Conservation (phyloP, 2,113 vertebrate genomes). For the Psilopsiagon aymara region DNA sequence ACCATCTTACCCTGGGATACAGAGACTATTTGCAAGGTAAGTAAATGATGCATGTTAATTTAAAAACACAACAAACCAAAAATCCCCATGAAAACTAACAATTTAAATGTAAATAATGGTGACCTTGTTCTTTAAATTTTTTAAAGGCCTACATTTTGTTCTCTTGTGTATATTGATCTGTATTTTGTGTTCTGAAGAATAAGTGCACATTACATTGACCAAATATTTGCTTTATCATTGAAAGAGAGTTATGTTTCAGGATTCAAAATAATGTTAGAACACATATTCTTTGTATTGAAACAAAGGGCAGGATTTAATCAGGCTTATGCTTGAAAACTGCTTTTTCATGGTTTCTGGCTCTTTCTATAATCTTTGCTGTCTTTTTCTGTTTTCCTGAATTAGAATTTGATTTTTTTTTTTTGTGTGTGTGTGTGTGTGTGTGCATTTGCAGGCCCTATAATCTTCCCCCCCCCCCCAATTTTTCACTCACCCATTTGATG, state of each 20-base stretch:
- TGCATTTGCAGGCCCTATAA: background rate
- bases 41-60: background rate
- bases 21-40: constrained; percentile 95
- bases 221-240: background rate
- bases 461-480: background rate
- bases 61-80: background rate
- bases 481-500: background rate
- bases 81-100: background rate
- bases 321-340: background rate
- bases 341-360: background rate
- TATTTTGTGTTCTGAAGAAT: background rate
- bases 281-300: background rate
- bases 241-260: background rate
- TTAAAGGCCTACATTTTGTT: background rate
- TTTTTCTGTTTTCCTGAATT: background rate
- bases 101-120: background rate
- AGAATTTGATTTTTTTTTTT: background rate
- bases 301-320: background rate
- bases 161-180: background rate
- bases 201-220: background rate
- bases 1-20: constrained; percentile 96
- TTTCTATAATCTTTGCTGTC: background rate
- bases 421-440: too few relatives aligned
- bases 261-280: background rate
- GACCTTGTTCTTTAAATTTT: background rate